Evolutionary conservation across 2,888 invertebrate species (phyloP).

Genomic region (Germaria angustata): DNA sequence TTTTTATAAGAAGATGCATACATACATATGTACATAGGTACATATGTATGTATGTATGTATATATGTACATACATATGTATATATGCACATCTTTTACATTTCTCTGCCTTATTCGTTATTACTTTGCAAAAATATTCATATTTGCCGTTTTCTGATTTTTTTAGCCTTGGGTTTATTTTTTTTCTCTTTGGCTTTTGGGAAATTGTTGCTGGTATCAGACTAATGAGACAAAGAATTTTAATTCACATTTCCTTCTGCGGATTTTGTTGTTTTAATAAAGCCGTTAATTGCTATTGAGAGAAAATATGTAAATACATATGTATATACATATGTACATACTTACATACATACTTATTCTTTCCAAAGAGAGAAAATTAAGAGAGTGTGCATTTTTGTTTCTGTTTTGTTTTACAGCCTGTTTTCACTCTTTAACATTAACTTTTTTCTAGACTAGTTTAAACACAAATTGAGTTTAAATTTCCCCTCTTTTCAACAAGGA

Average conservation of each 20-base stretch:
- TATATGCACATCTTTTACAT: not conserved
- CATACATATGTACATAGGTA: no score
- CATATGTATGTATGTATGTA: no score
- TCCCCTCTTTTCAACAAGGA: not conserved
- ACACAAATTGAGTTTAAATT: not conserved
- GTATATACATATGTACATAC: no score
- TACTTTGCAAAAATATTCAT: constrained; percentile 13
- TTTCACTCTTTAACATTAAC: not conserved
- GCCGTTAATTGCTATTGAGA: not conserved
- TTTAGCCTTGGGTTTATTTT: constrained; percentile 50
- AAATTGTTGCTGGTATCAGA: constrained; percentile 9
- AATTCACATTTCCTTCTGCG: constrained; percentile 39
- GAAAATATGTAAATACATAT: not conserved
- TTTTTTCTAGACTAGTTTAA: constrained; percentile 19
- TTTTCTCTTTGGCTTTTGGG: constrained; percentile 13
- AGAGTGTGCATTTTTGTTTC: not conserved
- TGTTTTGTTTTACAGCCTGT: not conserved
- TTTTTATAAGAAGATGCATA: not conserved
- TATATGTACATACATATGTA: no score
- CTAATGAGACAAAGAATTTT: constrained; percentile 49
- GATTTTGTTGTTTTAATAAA: not conserved
- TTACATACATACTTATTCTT: no score
- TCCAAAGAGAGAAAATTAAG: not conserved
- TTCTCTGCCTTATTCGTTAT: not conserved
- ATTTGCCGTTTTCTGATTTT: constrained; percentile 27